Evolutionary conservation across 2,888 invertebrate genomes (phyloP), one percentile per base, ranked within the genome.

Genomic region (Patella pellucida): DNA sequence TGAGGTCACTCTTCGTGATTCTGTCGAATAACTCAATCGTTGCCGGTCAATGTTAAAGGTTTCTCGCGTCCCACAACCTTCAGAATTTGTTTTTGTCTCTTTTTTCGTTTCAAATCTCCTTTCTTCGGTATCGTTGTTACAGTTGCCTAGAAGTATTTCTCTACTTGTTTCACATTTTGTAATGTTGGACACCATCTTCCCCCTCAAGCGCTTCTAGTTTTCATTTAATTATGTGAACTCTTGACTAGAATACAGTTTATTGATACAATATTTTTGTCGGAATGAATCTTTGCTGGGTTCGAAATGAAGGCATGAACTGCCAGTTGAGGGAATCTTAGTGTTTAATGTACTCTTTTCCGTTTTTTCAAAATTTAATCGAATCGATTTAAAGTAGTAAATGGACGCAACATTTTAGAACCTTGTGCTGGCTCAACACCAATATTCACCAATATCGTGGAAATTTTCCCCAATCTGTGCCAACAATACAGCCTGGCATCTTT

Each of bases 131-230:
- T 11, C 19, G 19, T 19, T 62, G 19, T 62, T 1, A 19, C 56
- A n/a, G 56, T 56, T 0, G 62, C 62, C 23, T 7, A n/a, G 62
- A 62, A 62, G 19, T 62, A 19, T 14, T 62, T 23, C 62, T 4
- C 19, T 7, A 62, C 7, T 62, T 62, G 62, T 62, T 62, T 62
- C n/a, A 62, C 62, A 62, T 62, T n/a, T 56, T 56, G 56, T 16
- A 19, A 56, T 56, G 4, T 56, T 56, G 19, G 56, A n/a, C 56
- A 16, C 56, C 19, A 56, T 7, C 19, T 56, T 62, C 62, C 2
- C n/a, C 9, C 19, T 62, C 62, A 0, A 19, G 11, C 23, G 23
- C n/a, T n/a, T n/a, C n/a, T n/a, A n/a, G n/a, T n/a, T n/a, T n/a
- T n/a, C n/a, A n/a, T n/a, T n/a, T n/a, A n/a, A n/a, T 23, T 19